A percentile compares a stretch with the other conserved stretches of the same genome.
phyloP scores from a whole-genome alignment of 2,113 vertebrate genomes.

The Percina caprodes region DNA sequence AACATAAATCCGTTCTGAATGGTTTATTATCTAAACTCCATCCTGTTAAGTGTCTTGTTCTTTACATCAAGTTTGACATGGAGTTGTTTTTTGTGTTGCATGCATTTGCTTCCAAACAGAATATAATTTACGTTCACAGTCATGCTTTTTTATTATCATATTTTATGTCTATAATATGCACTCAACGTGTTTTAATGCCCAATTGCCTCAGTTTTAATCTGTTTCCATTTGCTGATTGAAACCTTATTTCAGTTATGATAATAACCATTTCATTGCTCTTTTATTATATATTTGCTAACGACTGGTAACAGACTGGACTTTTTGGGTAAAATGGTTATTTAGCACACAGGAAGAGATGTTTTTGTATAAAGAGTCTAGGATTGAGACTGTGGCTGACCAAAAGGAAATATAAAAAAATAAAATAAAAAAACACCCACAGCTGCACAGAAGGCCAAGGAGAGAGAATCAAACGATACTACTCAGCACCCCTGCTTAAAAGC shows the following conservation, averaged over 20 bases:
- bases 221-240: neutral
- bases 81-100: neutral
- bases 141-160: neutral
- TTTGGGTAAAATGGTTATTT: neutral
- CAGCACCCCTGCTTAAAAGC: neutral
- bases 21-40: neutral
- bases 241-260: neutral
- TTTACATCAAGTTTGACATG: neutral
- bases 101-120: neutral
- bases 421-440: neutral
- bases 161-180: neutral
- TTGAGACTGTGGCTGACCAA: neutral
- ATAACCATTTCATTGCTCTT: neutral
- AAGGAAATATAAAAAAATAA: neutral
- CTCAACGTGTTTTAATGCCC: neutral
- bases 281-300: neutral
- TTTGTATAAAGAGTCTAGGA: neutral
- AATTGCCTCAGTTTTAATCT: neutral
- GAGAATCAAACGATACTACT: neutral
- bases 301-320: neutral
- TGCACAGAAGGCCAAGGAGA: neutral
- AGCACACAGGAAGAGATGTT: too few relatives aligned
- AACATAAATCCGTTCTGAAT: neutral
- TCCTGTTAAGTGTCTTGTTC: neutral
- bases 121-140: neutral